A percentile compares a stretch with the other conserved stretches of the same genome.
These are phyloP conservation scores for Cassiopea xamachana DNA, from an alignment of 30 jellyfish, hydroid and myxozoan genomes.

Conservation along the genomic window DNA sequence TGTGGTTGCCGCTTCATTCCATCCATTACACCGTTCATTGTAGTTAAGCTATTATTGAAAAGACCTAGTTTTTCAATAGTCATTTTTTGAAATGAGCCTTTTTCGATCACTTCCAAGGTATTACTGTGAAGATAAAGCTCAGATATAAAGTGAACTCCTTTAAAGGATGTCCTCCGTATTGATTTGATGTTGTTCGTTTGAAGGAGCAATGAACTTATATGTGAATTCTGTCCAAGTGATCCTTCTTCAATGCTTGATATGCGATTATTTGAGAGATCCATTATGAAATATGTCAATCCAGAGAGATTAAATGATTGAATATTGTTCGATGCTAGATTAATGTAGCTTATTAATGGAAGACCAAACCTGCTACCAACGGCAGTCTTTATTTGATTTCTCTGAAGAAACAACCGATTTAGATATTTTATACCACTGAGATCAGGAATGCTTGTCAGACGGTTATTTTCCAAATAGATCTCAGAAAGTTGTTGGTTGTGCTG, in stretches of 20 bases:
- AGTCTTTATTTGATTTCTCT: neutral
- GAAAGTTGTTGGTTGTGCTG: neutral
- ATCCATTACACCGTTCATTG: too few species aligned
- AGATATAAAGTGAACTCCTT: neutral
- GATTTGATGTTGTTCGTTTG: neutral
- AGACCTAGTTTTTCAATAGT: too few species aligned
- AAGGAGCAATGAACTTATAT: neutral
- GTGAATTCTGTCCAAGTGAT: neutral
- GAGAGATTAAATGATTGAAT: conserved; percentile 5
- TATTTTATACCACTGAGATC: neutral
- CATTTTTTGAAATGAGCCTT: too few species aligned
- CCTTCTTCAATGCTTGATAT: neutral
- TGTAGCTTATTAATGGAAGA: too few species aligned
- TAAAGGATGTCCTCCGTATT: neutral
- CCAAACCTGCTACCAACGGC: neutral
- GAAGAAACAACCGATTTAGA: neutral
- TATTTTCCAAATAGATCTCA: neutral
- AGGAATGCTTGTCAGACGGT: neutral
- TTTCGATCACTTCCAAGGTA: neutral
- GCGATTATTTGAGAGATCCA: conserved; percentile 7
- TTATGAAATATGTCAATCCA: neutral
- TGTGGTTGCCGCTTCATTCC: too few species aligned
- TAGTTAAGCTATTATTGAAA: too few species aligned
- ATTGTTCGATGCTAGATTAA: neutral
- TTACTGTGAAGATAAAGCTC: conserved; percentile 17